Conservation (phyloP, 2,797 vertebrate genomes). For the Periparus ater region DNA sequence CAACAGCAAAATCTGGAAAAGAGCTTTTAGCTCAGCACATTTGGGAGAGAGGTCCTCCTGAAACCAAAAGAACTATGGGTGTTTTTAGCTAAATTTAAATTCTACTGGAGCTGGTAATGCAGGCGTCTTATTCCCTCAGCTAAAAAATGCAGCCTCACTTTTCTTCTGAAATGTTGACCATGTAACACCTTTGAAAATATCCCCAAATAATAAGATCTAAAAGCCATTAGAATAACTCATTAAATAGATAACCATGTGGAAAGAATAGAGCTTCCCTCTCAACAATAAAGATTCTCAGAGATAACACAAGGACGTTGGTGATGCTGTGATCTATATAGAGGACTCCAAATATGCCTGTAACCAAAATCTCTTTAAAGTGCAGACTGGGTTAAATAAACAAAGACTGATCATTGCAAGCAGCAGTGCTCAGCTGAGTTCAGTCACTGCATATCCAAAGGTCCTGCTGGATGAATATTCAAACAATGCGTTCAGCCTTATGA, state of each 20-base stretch:
- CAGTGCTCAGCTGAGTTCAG: conserved; percentile 54
- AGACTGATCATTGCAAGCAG: conserved; percentile 43
- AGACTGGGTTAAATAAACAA: conserved; percentile 72
- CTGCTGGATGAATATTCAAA: conserved; percentile 70
- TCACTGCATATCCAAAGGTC: conserved; percentile 41
- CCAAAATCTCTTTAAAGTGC: conserved; percentile 54
- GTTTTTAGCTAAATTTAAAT: not conserved
- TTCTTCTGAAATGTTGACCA: not conserved
- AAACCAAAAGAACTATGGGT: not conserved
- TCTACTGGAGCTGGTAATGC: not conserved
- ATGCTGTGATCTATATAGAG: not conserved
- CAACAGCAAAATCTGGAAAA: conserved; percentile 1
- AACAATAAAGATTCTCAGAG: conserved; percentile 10
- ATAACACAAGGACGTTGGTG: not conserved
- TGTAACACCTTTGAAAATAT: not conserved
- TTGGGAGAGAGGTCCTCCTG: not conserved
- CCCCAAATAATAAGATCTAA: not conserved
- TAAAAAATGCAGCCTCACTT: not conserved
- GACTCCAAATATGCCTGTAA: conserved; percentile 43
- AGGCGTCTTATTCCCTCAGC: not conserved
- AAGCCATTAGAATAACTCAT: not conserved
- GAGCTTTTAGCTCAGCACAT: not conserved
- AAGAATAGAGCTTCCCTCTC: not conserved
- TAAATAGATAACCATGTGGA: not conserved
- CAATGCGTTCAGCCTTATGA: conserved; percentile 32